Base-by-base conservation (phyloP, 2,113 vertebrate species). In the Paratilapia polleni region DNA sequence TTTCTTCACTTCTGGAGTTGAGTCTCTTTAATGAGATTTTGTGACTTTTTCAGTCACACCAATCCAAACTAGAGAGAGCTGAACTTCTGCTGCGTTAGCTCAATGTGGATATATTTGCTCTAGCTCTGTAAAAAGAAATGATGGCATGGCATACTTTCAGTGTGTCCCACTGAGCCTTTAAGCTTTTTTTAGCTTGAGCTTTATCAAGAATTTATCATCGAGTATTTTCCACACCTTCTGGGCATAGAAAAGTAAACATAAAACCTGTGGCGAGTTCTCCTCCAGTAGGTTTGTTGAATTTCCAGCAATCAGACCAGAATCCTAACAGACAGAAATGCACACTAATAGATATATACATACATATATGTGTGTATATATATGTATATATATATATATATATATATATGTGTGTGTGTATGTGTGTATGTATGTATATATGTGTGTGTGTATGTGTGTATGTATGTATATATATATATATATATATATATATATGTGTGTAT, bases 121-220 rank as follows among this genome's bases (percentile, higher is more conserved):
- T 49, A 7, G 26, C 2, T 1, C 14, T 49, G 66, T 70, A 70
- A 8, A 73, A 52, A n/a, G 43, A 73, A 52, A 31, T 31, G 3
- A 73, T 31, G n/a, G 43, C 66, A n/a, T 20, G 66, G 66, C 26
- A 73, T 43, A 73, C 66, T 73, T 73, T 73, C 66, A 8, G 28
- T 6, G 5, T 75, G 58, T 49, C 38, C 61, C 60, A 31, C 52
- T 66, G 81, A 63, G 61, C 81, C 49, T 83, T 66, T 77, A 66
- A 75, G 70, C 80, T 52, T 78, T 22, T 76, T 64, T 66, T 63
- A 34, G 47, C 31, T 52, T 49, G 28, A 49, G 66, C 43, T 70
- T 70, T 28, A 70, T 75, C 22, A 54, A 43, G 73, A 70, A 26
- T 66, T 58, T 56, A 20, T 34, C 34, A 20, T 22, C 0, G 41